Percentiles rank a stretch among this genome's conserved stretches.
phyloP scores from a whole-genome alignment of 2,888 invertebrate genomes.

The Diarsia rubi region DNA sequence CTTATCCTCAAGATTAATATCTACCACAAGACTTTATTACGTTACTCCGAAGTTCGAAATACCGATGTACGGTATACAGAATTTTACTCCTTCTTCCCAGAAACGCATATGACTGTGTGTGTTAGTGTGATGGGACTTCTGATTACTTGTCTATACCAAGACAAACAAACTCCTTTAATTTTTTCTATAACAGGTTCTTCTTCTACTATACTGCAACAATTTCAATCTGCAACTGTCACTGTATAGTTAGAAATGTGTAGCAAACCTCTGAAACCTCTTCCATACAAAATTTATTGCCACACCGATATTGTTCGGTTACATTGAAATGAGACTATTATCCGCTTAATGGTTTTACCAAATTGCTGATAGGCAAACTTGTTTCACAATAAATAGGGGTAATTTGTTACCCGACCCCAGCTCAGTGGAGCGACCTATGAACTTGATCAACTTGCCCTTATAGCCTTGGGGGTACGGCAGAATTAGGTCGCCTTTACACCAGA shows the following conservation, averaged over 20 bases:
- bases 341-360: conserved; percentile 82
- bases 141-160: too few relatives aligned
- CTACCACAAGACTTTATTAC: too few relatives aligned
- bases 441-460: conserved; percentile 68
- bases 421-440: conserved; percentile 73
- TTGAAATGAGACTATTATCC: conserved; percentile 77
- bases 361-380: conserved; percentile 85
- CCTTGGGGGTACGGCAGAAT: conserved; percentile 45
- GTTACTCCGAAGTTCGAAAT: too few relatives aligned
- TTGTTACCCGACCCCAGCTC: conserved; percentile 76
- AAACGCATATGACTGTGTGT: too few relatives aligned
- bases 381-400: conserved; percentile 83
- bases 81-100: too few relatives aligned
- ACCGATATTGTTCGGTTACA: conserved; percentile 65
- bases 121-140: too few relatives aligned
- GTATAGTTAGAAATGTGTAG: conserved; percentile 1
- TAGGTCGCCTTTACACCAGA: not conserved
- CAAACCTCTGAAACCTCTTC: conserved; percentile 35
- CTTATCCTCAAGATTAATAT: too few relatives aligned
- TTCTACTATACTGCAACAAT: not conserved
- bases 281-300: conserved; percentile 47
- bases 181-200: too few relatives aligned
- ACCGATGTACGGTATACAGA: too few relatives aligned
- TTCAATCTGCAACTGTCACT: not conserved
- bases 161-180: too few relatives aligned